Base-by-base conservation (phyloP, 2,888 invertebrate species). In the Ochropleura leucogaster region DNA sequence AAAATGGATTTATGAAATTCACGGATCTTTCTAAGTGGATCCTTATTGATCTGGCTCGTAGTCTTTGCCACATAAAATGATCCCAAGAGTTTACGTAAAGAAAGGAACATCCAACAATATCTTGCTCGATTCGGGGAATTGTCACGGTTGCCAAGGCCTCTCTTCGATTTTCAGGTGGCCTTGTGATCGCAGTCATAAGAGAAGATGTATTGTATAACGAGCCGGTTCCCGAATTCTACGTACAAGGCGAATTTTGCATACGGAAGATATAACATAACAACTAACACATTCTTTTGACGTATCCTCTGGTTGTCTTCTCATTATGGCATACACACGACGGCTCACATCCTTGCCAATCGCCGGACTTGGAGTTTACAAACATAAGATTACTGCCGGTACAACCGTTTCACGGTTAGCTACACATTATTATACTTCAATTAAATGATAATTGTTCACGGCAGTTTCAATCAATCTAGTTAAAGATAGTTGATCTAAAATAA, bases 281-380 rank as follows among this genome's bases (percentile, higher is more conserved):
- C 40, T 18, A 49, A 53, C 30, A 51, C 20, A 65, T 42, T 4
- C 7, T 53, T 46, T 6, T 6, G 18, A 40, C 10, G n/a, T 16
- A 16, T 44, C 8, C 46, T 55, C 10, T 72, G 18, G 12, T 47
- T 10, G 12, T n/a, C 53, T 18, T 65, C n/a, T 47, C 8, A 14
- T 40, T 8, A 66, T 49, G 20, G 59, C 40, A 60, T 53, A 18
- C 16, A 49, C 30, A 10, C 20, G 20, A 53, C 47, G 47, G 14
- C 47, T 40, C 10, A 53, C 20, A 53, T n/a, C 53, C 59, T 80
- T 55, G 60, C 74, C 44, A 9, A 44, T 49, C n/a, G 3, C 49
- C 65, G 77, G 80, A 73, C 80, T 66, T 49, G 7, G 40, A 55
- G 74, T 73, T 72, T 49, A 79, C 55, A 77, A 79, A 80, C 53